Evolutionary conservation across 37 sponge, comb jelly and placozoan genomes (phyloP), one percentile per base, ranked within the genome.

Genomic region (Agelas oroides): DNA sequence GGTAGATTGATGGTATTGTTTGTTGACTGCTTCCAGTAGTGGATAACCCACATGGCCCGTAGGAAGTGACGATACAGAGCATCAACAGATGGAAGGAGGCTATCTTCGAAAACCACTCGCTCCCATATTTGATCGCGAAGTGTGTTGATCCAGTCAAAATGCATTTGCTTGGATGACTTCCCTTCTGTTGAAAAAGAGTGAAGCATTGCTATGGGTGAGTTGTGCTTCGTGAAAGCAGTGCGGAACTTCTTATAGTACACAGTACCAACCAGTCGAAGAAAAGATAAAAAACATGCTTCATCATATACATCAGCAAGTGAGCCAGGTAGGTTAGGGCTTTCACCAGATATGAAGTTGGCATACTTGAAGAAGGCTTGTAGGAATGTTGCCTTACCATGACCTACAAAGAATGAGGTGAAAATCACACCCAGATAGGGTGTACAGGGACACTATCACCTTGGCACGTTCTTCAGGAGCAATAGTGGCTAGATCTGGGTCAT

Each of bases 301-400:
- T 14, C 13, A 13, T 12, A 8, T 14, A 14, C 34, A 40, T 71
- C 46, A 15, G 46, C 60, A 23, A 75, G 59, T 16, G 59, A 27
- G 34, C 76, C 76, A 19, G 59, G 31, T 15, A 21, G 8, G 28
- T 55, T 12, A 14, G 16, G 15, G 23, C 11, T 54, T 34, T 31
- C 60, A 55, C 76, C 59, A 27, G 76, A 55, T 28, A 75, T 75
- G 76, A 75, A 75, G 28, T 54, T 25, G 14, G 76, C 76, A 55
- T 75, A n/a, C 25, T 75, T 20, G 28, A 18, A 75, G 59, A 75
- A 75, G 24, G 6, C 14, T 18, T 54, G 52, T 27, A 55, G 12
- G 28, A 71, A 40, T 40, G 73, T 71, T 15, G 73, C 73, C 41
- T 71, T 71, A 18, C 73, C 73, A 36, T 35, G 14, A 11, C 52